A percentile compares a stretch with the other conserved stretches of the same genome.
These are phyloP conservation scores for Argopecten irradians DNA, from an alignment of 1,140 invertebrate genomes.

Conservation along the genomic window DNA sequence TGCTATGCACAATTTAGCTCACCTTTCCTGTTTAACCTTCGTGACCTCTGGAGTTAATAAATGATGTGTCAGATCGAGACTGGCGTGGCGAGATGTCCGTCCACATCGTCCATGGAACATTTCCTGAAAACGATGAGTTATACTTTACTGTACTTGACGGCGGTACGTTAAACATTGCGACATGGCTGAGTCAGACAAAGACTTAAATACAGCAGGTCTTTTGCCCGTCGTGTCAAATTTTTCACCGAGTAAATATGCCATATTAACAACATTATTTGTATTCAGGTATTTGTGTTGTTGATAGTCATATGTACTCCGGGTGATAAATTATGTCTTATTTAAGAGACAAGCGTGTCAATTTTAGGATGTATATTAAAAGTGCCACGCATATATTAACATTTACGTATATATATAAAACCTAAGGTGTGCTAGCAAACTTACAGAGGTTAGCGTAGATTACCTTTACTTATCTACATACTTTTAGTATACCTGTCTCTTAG, in stretches of 20 bases:
- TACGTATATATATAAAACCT: not conserved
- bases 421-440: not conserved
- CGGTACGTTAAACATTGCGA: not conserved
- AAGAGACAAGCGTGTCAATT: not conserved
- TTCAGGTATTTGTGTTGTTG: not conserved
- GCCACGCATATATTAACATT: not conserved
- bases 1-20: not conserved
- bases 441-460: not conserved
- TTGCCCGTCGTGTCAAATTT: not conserved
- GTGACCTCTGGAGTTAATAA: not conserved
- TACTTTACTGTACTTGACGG: not conserved
- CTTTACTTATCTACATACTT: not conserved
- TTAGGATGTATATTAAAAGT: conserved; percentile 1
- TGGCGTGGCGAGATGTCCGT: not conserved
- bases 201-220: not conserved
- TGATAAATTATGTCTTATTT: not conserved
- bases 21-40: not conserved
- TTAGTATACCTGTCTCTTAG: not conserved
- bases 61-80: not conserved
- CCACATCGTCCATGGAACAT: not conserved
- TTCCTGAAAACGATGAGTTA: not conserved
- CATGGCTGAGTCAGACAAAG: not conserved
- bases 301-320: not conserved
- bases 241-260: not conserved
- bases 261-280: not conserved